A percentile compares a stretch with the other conserved stretches of the same genome.
Conservation (phyloP, 2,888 invertebrate species). For the Mythimna lalbum region DNA sequence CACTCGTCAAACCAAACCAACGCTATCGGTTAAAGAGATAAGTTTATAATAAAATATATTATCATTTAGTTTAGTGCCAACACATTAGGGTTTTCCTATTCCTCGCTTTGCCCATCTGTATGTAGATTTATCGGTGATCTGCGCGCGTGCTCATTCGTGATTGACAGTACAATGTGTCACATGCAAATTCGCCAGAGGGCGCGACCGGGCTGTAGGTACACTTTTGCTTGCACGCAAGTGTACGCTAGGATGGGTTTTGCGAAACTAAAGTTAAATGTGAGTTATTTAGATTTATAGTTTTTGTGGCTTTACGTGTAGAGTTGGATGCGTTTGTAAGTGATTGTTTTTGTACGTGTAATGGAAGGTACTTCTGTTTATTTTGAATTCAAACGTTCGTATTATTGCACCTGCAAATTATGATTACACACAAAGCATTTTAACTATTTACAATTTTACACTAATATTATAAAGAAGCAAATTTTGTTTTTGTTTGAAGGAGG, state of each 20-base stretch:
- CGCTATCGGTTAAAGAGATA: no score
- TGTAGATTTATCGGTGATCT: slow-evolving; percentile 78
- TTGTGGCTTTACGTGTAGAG: slow-evolving; percentile 52
- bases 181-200: slow-evolving; percentile 77
- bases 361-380: slow-evolving; percentile 10
- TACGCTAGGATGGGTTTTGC: slow-evolving; percentile 54
- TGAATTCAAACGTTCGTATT: not conserved
- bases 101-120: slow-evolving; percentile 69
- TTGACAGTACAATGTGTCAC: slow-evolving; percentile 86
- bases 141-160: slow-evolving; percentile 76
- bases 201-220: slow-evolving; percentile 65
- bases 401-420: not conserved
- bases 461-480: no score
- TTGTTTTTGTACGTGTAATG: slow-evolving; percentile 41
- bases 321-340: slow-evolving; percentile 49
- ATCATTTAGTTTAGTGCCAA: slow-evolving; percentile 68
- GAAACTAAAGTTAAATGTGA: slow-evolving; percentile 53
- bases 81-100: slow-evolving; percentile 77
- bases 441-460: no score
- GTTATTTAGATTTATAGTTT: slow-evolving; percentile 59
- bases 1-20: no score
- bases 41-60: slow-evolving; percentile 65
- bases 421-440: not conserved
- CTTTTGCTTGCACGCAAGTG: slow-evolving; percentile 60
- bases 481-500: no score